Conservation (phyloP, 2,888 invertebrate species). For the Metacarcinus magister region DNA sequence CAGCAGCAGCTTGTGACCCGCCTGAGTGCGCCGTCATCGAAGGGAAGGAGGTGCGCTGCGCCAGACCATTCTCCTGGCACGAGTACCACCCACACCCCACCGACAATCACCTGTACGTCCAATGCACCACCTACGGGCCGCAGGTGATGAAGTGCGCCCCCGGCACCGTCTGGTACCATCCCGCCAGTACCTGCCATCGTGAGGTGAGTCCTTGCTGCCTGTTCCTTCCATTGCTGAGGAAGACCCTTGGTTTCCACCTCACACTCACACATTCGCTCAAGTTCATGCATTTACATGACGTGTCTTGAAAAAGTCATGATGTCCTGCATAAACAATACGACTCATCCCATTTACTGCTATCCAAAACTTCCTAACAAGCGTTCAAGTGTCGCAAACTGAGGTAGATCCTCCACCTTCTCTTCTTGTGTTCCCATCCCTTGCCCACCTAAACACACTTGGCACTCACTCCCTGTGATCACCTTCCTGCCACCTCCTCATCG, state of each 20-base stretch:
- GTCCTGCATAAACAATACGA: neutral
- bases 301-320: neutral
- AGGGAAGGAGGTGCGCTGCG: slow-evolving; percentile 50
- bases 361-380: neutral
- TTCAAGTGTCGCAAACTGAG: neutral
- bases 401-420: neutral
- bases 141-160: slow-evolving; percentile 54
- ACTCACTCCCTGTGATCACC: neutral
- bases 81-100: slow-evolving; percentile 66
- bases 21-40: slow-evolving; percentile 44
- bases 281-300: neutral
- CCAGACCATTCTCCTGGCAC: neutral
- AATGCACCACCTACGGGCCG: slow-evolving; percentile 64
- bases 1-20: neutral
- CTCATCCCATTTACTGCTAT: neutral
- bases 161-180: slow-evolving; percentile 7
- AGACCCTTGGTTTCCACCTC: neutral
- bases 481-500: neutral
- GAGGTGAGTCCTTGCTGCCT: neutral
- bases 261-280: neutral
- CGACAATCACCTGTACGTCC: slow-evolving; percentile 38
- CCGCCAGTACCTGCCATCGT: neutral
- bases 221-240: neutral
- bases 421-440: neutral
- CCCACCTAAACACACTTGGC: neutral